Base-by-base conservation (phyloP, 2,113 vertebrate genomes). In the Antennarius striatus region DNA sequence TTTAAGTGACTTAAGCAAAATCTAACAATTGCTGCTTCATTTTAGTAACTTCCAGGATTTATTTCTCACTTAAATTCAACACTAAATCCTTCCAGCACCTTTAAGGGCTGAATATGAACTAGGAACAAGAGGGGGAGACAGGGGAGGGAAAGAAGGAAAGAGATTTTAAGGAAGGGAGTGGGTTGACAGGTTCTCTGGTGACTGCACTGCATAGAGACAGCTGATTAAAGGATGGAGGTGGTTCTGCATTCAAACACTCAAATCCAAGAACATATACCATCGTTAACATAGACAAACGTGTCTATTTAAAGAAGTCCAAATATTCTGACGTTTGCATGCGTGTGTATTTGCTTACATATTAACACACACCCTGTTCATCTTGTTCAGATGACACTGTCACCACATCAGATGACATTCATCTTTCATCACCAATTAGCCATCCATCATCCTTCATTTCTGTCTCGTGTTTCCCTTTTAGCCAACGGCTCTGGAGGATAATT, bases 371-470 rank as follows among this genome's bases (percentile, higher is more conserved):
- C 43, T 56, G 43, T 49, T 50, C 39, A 32, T 75, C 64, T 63
- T 74, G 47, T 65, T 58, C 30, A 70, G 65, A 75, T 63, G 64
- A 80, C 67, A 45, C 17, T 64, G 76, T 77, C 81, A 63, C 47
- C 47, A n/a, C 56, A 12, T 68, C 30, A 73, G 73, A 73, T 60
- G 80, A 28, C 46, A 53, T 53, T 83, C 77, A 86, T 86, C 76
- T 80, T 68, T 82, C 78, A 70, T 88, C 80, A 72, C 69, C 74
- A 82, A 85, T 89, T 81, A 87, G 77, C 77, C 73, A 73, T 84
- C 69, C 71, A 68, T 87, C 85, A 82, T 74, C 49, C 43, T 58
- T 74, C 54, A 32, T 79, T 58, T 67, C 69, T 63, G 59, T 85
- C 63, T 68, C 57, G 40, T 51, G 11, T 71, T 56, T 64, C 47